These are phyloP conservation scores for Aplodontia rufa DNA, from an alignment of 2,113 vertebrate genomes.

Conservation along the genomic window DNA sequence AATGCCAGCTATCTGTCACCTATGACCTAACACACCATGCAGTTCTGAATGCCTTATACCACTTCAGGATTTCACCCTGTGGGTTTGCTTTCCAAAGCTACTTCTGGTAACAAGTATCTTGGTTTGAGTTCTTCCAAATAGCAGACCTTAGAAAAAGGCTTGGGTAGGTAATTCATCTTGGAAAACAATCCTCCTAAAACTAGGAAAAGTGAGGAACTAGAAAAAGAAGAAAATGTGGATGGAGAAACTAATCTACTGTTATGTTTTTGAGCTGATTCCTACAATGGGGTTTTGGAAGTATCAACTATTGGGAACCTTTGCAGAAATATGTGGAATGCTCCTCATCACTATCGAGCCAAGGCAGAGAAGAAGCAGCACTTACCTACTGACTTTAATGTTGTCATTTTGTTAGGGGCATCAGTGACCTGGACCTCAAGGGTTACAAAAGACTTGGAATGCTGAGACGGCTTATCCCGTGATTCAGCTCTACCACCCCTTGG, in stretches of 20 bases:
- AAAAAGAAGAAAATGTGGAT: background rate
- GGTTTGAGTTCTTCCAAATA: background rate
- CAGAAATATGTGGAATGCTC: background rate
- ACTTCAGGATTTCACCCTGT: background rate
- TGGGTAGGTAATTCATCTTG: background rate
- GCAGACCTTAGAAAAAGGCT: background rate
- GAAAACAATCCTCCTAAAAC: background rate
- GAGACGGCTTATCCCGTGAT: background rate
- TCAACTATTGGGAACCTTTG: background rate
- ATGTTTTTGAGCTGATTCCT: background rate
- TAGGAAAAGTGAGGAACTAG: background rate
- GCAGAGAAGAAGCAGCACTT: background rate
- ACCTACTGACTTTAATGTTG: background rate
- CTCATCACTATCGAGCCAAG: background rate
- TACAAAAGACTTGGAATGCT: background rate
- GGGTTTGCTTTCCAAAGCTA: background rate
- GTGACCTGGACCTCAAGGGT: background rate
- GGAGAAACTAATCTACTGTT: background rate
- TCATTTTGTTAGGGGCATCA: background rate
- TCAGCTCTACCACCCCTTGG: background rate
- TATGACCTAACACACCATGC: background rate
- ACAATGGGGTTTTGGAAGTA: background rate
- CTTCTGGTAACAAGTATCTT: background rate
- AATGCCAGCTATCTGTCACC: background rate
- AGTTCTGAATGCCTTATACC: background rate